These are phyloP conservation scores for Paraplagusia blochii DNA, from an alignment of 2,113 vertebrate species.

Conservation along the genomic window DNA sequence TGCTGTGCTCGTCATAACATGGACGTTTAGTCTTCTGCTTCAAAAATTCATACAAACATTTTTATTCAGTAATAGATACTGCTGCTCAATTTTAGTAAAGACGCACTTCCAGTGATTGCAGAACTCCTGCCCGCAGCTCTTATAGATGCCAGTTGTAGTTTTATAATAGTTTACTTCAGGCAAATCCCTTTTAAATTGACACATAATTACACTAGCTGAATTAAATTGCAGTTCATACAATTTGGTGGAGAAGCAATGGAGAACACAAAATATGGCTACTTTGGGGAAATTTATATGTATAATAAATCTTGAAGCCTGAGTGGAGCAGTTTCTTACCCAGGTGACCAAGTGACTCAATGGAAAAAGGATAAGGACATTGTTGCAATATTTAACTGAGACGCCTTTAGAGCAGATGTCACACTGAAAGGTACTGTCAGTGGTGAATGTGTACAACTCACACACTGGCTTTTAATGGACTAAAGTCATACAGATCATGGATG, in stretches of 20 bases:
- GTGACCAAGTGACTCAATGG: not conserved
- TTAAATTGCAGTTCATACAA: not conserved
- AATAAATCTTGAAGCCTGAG: not conserved
- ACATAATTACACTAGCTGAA: conserved; percentile 23
- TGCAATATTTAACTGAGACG: not conserved
- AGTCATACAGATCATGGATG: conserved; percentile 4
- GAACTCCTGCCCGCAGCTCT: not conserved
- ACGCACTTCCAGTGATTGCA: not conserved
- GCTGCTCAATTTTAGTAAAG: conserved; percentile 7
- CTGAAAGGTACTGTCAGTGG: not conserved
- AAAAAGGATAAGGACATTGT: not conserved
- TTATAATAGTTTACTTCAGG: conserved; percentile 16
- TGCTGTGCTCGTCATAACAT: conserved; percentile 38
- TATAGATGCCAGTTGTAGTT: conserved; percentile 21
- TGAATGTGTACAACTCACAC: conserved; percentile 9
- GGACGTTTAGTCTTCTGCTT: conserved; percentile 23
- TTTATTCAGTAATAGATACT: conserved; percentile 30
- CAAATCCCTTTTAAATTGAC: conserved; percentile 17
- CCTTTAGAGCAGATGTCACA: not conserved
- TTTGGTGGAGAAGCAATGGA: not conserved
- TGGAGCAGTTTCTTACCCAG: not conserved
- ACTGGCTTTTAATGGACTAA: not conserved
- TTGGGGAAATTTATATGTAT: conserved; percentile 2
- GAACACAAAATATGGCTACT: not conserved
- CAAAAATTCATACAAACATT: conserved; percentile 37